Evolutionary conservation across 2,888 invertebrate species (phyloP).

Genomic region (Helicoverpa assulta): DNA sequence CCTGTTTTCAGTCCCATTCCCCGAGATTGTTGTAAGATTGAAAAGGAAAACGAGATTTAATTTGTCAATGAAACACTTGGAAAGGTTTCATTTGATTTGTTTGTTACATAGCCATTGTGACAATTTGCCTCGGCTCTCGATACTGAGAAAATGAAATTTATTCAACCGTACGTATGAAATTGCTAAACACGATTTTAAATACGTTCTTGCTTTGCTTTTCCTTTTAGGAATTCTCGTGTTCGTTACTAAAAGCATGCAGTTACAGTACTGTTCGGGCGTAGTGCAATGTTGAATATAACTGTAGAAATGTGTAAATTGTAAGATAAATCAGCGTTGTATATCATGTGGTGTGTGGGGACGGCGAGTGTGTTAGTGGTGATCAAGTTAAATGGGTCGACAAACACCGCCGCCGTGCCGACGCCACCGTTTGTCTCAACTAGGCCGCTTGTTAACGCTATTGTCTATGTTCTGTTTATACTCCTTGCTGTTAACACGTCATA

Average conservation of each 20-base stretch:
- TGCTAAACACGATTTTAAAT: constrained; percentile 44
- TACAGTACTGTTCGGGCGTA: constrained; percentile 10
- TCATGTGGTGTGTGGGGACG: constrained; percentile 44
- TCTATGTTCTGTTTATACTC: constrained; percentile 78
- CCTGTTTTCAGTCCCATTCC: constrained; percentile 65
- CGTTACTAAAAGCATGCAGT: constrained; percentile 28
- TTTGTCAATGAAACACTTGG: constrained; percentile 68
- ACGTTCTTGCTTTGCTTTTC: constrained; percentile 40
- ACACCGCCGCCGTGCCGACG: constrained; percentile 77
- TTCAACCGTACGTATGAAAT: constrained; percentile 56
- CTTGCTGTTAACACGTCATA: constrained; percentile 52
- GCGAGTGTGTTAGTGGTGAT: constrained; percentile 68
- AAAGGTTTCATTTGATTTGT: constrained; percentile 64
- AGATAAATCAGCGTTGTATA: constrained; percentile 38
- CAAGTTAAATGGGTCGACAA: constrained; percentile 82
- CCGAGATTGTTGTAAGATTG: constrained; percentile 65
- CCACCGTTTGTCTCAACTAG: constrained; percentile 84
- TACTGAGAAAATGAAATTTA: constrained; percentile 51
- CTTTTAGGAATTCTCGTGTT: constrained; percentile 25
- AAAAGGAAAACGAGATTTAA: constrained; percentile 69
- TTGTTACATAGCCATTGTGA: constrained; percentile 53
- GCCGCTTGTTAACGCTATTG: constrained; percentile 86
- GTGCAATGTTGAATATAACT: constrained; percentile 22
- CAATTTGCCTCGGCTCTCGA: constrained; percentile 57
- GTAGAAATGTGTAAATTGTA: constrained; percentile 38